Conservation (phyloP, 2,113 vertebrate genomes). For the Poeciliopsis retropinna region DNA sequence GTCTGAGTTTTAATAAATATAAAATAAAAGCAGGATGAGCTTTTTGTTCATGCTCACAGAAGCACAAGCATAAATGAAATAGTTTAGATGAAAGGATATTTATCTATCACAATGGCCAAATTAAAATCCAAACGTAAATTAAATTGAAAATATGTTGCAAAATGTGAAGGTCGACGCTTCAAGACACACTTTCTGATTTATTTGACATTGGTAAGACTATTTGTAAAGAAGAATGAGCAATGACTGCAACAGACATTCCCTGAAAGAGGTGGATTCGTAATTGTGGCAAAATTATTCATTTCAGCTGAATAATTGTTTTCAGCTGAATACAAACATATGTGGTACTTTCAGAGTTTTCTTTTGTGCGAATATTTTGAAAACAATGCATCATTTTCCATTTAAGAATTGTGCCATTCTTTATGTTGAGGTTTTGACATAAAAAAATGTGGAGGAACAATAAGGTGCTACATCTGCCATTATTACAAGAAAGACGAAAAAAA, state of each 20-base stretch:
- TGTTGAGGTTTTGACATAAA: not conserved
- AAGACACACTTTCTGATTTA: not conserved
- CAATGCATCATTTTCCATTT: not conserved
- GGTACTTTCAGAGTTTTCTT: not conserved
- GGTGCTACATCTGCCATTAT: not conserved
- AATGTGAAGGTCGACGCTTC: not conserved
- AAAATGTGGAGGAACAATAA: not conserved
- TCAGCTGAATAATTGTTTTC: too few relatives aligned
- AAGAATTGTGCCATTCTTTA: not conserved
- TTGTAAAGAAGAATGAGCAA: not conserved
- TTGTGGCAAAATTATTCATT: not conserved
- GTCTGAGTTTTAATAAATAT: too few relatives aligned
- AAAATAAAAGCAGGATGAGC: not conserved
- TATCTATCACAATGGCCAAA: not conserved
- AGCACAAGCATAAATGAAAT: not conserved
- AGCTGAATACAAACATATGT: not conserved
- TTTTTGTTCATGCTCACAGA: too few relatives aligned
- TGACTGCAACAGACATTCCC: not conserved
- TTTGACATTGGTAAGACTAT: not conserved
- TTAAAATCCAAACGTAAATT: not conserved
- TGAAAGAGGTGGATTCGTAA: not conserved
- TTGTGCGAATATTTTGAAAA: not conserved
- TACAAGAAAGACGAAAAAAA: not conserved
- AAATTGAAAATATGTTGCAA: not conserved
- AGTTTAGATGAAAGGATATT: not conserved